Evolutionary conservation across 2,113 vertebrate species (phyloP), one percentile per base, ranked within the genome.

Genomic region (Zosterops pallidus): DNA sequence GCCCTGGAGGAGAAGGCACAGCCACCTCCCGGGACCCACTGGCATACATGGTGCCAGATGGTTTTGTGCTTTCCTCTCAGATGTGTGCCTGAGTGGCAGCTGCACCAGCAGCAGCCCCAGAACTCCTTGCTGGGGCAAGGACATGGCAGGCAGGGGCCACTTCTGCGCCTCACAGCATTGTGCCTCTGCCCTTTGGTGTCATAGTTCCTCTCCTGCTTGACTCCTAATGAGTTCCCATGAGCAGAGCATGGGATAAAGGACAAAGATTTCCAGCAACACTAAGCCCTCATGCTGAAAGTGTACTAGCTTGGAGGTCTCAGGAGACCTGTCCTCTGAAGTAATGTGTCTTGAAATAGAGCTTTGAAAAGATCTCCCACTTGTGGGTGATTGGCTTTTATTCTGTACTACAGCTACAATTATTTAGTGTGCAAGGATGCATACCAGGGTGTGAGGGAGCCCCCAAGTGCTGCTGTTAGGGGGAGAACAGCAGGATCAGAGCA

Each of bases 21-120:
- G 29, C 15, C 47, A 39, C 21, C 16, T 65, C 49, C 68, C 68
- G 28, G 12, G 25, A 47, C 25, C 29, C 14, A 6, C 15, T 11
- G 39, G 10, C 2, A 23, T 1, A 0, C 31, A 6, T 0, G 3
- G 15, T 35, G 9, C 20, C 25, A 15, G 42, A 7, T 33, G 31
- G 14, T 12, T 87, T 41, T 3, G 3, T 9, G 22, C 22, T 19
- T 69, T 75, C 37, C 10, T 52, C 42, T 88, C 65, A 52, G 29
- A 56, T 28, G 2, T 0, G 0, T 46, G 31, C 6, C 53, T 77
- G 19, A 55, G 49, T 12, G 21, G 16, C 44, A 53, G 46, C 50
- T 67, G 49, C 44, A 35, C 4, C 44, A 62, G 25, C 14, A 57
- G 22, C 39, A 86, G 53, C 9, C 5, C 4, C 60, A 78, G 65